A percentile compares a stretch with the other conserved stretches of the same genome.
These are phyloP conservation scores for Atrina japonica DNA, from an alignment of 2,888 invertebrate species.

Conservation along the genomic window DNA sequence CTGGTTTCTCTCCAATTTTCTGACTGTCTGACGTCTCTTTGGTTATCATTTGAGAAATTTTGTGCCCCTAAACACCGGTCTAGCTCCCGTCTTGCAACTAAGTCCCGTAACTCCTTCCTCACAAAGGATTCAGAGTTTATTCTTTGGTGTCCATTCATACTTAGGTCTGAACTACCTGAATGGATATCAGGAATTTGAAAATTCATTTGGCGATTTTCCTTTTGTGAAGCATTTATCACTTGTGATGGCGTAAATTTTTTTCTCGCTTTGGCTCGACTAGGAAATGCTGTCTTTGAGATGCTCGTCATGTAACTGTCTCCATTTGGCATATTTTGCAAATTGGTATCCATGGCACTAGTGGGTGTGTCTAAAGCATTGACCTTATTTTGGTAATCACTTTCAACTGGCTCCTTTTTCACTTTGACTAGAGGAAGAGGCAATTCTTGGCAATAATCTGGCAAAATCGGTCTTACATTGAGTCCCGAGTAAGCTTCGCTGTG, in stretches of 20 bases:
- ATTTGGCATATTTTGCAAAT: neutral
- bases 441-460: slow-evolving; percentile 35
- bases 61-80: slow-evolving; percentile 29
- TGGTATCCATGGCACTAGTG: neutral
- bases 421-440: slow-evolving; percentile 58
- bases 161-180: slow-evolving; percentile 1
- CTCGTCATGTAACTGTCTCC: slow-evolving; percentile 15
- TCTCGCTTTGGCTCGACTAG: slow-evolving; percentile 40
- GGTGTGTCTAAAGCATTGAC: neutral
- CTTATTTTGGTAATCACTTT: slow-evolving; percentile 24
- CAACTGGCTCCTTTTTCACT: slow-evolving; percentile 56
- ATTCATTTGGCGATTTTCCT: slow-evolving; percentile 24
- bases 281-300: slow-evolving; percentile 16
- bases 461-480: slow-evolving; percentile 29
- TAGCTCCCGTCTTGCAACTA: slow-evolving; percentile 40
- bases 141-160: slow-evolving; percentile 25
- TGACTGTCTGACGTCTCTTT: slow-evolving; percentile 1
- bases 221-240: slow-evolving; percentile 20
- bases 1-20: slow-evolving; percentile 9
- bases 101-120: slow-evolving; percentile 38
- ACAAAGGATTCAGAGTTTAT: slow-evolving; percentile 29
- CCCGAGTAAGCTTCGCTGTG: slow-evolving; percentile 28
- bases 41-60: neutral
- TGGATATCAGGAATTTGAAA: slow-evolving; percentile 10
- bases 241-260: slow-evolving; percentile 42